These are phyloP conservation scores for Crocodylus rhombifer DNA, from an alignment of 2,797 vertebrate genomes.

Conservation along the genomic window DNA sequence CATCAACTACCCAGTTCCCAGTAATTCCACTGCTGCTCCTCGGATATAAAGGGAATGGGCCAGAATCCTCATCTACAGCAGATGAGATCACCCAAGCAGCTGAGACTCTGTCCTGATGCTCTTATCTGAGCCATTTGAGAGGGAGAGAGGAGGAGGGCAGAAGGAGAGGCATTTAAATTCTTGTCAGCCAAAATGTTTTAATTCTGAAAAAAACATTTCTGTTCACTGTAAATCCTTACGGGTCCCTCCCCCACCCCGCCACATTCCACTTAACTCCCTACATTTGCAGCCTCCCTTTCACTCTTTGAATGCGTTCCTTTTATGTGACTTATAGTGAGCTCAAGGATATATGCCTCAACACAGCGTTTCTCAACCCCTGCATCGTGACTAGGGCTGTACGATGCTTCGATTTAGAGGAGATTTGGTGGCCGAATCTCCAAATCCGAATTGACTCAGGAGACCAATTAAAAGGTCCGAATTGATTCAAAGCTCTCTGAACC, in stretches of 20 bases:
- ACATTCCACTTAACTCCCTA: rapidly evolving
- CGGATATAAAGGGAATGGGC: conserved; percentile 41
- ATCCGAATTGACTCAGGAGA: no score
- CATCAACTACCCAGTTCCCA: conserved; percentile 21
- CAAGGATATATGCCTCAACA: no score
- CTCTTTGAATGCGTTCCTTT: not conserved
- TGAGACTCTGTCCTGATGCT: not conserved
- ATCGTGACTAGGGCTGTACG: no score
- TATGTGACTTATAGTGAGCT: no score
- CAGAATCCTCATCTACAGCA: not conserved
- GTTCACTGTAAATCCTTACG: not conserved
- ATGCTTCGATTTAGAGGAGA: not conserved
- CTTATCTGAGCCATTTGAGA: not conserved
- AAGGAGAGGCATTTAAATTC: not conserved
- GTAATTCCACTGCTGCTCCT: conserved; percentile 1
- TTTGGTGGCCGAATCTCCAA: no score
- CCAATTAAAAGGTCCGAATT: no score
- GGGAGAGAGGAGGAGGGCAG: not conserved
- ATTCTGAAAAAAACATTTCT: not conserved
- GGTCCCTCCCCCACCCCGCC: rapidly evolving
- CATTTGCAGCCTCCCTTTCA: not conserved
- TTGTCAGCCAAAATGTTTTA: rapidly evolving
- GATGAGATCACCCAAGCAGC: conserved; percentile 6
- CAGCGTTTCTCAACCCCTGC: no score
- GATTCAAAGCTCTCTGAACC: no score